These are phyloP conservation scores for Perizoma affinitatum DNA, from an alignment of 2,888 invertebrate genomes.

Conservation along the genomic window DNA sequence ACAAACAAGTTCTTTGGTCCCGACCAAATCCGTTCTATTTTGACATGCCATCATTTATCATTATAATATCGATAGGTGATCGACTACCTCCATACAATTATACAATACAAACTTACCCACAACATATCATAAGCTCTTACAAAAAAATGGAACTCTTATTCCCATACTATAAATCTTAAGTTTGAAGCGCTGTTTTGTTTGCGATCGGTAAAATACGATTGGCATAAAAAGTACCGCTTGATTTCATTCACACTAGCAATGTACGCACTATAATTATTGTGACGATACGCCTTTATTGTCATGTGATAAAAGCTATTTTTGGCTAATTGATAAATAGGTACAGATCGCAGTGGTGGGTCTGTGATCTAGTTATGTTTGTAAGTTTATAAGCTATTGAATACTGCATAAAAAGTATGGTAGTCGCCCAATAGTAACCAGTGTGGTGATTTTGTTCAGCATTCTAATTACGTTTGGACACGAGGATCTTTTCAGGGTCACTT, in stretches of 20 bases:
- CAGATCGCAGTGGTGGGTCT: conserved; percentile 25
- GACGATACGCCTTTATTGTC: conserved; percentile 32
- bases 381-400: neutral
- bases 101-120: conserved; percentile 44
- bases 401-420: no score
- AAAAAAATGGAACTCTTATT: conserved; percentile 16
- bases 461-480: no score
- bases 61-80: conserved; percentile 67
- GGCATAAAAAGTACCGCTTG: conserved; percentile 59
- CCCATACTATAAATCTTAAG: conserved; percentile 30
- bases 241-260: conserved; percentile 63
- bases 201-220: conserved; percentile 36
- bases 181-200: conserved; percentile 24
- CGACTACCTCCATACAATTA: conserved; percentile 64
- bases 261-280: conserved; percentile 39
- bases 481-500: no score
- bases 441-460: no score
- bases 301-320: conserved; percentile 25
- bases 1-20: conserved; percentile 56
- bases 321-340: conserved; percentile 22
- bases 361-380: conserved; percentile 17
- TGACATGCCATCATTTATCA: conserved; percentile 71
- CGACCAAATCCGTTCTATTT: conserved; percentile 47
- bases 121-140: conserved; percentile 3
- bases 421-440: no score